Base-by-base conservation (phyloP, 1,140 invertebrate species). In the Drosophila busckii region DNA sequence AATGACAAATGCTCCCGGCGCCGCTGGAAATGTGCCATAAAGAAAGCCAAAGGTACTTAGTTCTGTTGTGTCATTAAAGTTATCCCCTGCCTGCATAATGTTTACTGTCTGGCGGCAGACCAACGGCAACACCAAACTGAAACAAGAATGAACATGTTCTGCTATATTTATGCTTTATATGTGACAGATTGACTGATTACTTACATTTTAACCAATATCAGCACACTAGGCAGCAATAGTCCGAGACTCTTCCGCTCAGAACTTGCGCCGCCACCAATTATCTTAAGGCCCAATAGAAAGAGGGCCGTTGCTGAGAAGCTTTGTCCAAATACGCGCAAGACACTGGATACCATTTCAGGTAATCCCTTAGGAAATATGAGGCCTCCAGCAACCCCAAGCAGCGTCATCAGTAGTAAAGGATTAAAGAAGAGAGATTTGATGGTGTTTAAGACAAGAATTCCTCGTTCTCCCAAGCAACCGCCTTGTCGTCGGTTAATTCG, bases 1-100 rank as follows among this genome's bases (percentile, higher is more conserved):
- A 88, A 97, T 97, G 4, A 99, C 95, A 88, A 98, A 98, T 3
- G 97, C 94, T 26, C 95, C 95, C 0, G 97, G 97, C 9, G 97
- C 97, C 22, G 96, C 93, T 1, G 97, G 97, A 87, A 98, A 95
- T 0, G 96, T 98, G 40, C 97, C 97, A 88, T 99, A 99, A 0
- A 99, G 89, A 89, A 98, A 99, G 0, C 94, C 97, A 88, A 96
- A 98, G 37, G 95, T 97, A 64, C 94, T 95, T 16, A 96, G 89
- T 59, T 95, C 93, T 12, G 91, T 88, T 0, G 94, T 96, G 53
- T 95, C 93, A 29, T 92, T 92, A 28, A 89, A 87, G 80, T 93
- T 92, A 0, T 64, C 84, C 1, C 93, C 93, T 25, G 92, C 89
- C 25, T 94, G 88, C 12, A 96, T 86, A 8, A 95, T 87, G 80